Evolutionary conservation across 2,113 vertebrate species (phyloP).

Genomic region (Scophthalmus maximus): DNA sequence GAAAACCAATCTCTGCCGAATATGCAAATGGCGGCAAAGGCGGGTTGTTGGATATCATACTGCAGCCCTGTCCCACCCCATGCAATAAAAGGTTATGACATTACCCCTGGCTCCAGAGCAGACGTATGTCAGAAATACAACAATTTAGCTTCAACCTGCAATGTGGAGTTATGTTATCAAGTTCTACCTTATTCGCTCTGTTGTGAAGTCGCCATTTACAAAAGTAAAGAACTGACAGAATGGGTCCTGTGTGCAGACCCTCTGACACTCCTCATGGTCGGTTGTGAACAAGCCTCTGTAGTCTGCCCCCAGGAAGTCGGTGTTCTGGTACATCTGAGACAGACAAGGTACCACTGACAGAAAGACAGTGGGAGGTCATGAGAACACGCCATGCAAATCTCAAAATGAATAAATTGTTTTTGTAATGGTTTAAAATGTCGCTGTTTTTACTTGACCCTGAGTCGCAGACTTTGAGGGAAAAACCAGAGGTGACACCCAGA

Average conservation of each 20-base stretch:
- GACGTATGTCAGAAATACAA: too few species aligned
- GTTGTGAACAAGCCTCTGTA: slow-evolving; percentile 58
- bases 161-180: neutral
- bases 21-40: too few species aligned
- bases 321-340: slow-evolving; percentile 46
- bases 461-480: slow-evolving; percentile 62
- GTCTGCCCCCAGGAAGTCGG: slow-evolving; percentile 66
- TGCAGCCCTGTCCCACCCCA: too few species aligned
- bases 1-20: too few species aligned
- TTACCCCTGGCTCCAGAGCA: neutral
- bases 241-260: slow-evolving; percentile 70
- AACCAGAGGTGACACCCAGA: slow-evolving; percentile 71
- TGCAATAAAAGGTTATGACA: too few species aligned
- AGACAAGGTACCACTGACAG: slow-evolving; percentile 46
- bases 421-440: neutral
- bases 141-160: too few species aligned
- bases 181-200: slow-evolving; percentile 3
- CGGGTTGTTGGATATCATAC: too few species aligned
- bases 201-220: fast-evolving
- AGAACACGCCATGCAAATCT: neutral
- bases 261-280: slow-evolving; percentile 68
- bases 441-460: neutral
- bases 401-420: neutral
- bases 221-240: slow-evolving; percentile 74
- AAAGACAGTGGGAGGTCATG: neutral